Conservation (phyloP, 23 tunicate genomes). For the Trididemnum miniatum region DNA sequence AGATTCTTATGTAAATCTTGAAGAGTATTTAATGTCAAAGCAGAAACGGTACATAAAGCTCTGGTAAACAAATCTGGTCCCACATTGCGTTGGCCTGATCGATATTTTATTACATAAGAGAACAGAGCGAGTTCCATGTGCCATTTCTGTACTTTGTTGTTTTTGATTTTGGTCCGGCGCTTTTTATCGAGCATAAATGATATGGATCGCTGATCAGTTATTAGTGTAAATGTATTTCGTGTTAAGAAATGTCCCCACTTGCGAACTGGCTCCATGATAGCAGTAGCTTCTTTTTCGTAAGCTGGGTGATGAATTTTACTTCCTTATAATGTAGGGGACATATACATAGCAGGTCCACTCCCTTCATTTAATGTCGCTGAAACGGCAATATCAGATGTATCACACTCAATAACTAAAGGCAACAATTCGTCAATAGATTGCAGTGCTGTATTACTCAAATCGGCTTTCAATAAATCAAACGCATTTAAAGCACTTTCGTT, state of each 20-base stretch:
- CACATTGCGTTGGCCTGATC: too few species aligned
- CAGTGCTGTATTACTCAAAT: background rate
- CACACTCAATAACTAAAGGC: slow-evolving; percentile 1
- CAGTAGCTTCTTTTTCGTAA: background rate
- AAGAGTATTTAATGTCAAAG: too few species aligned
- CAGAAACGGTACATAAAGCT: too few species aligned
- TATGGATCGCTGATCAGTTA: too few species aligned
- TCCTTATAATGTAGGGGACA: background rate
- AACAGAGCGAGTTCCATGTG: too few species aligned
- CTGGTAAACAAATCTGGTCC: too few species aligned
- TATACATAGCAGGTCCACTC: background rate
- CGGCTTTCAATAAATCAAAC: background rate
- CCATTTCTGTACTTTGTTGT: too few species aligned
- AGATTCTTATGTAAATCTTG: too few species aligned
- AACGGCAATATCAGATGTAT: background rate
- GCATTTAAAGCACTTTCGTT: background rate
- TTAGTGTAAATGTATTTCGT: background rate
- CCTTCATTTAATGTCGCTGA: slow-evolving; percentile 2
- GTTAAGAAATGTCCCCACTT: background rate
- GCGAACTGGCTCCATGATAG: background rate
- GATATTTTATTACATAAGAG: too few species aligned
- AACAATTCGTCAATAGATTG: background rate
- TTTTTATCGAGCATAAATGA: too few species aligned
- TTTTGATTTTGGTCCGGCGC: too few species aligned
- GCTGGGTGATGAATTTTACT: background rate